Conservation (phyloP, 2,797 vertebrate genomes). For the Phylloscopus collybita region DNA sequence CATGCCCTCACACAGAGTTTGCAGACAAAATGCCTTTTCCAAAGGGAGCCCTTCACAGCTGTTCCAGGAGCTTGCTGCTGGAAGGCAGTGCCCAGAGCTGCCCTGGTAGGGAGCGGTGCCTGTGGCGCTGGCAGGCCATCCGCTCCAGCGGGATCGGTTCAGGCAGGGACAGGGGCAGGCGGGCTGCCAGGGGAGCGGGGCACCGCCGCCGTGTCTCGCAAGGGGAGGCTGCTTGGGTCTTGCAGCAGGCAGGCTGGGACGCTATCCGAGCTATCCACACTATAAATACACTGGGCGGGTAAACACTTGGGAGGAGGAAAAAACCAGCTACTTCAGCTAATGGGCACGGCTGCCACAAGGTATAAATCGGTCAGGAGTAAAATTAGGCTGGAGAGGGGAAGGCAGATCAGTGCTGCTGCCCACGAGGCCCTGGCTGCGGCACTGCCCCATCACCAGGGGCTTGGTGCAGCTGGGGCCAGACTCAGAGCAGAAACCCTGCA, state of each 20-base stretch:
- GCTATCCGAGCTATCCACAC: constrained; percentile 5
- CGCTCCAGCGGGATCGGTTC: rapidly evolving
- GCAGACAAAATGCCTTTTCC: background rate
- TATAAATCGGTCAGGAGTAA: constrained; percentile 15
- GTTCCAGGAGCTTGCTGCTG: background rate
- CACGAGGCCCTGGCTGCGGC: rapidly evolving
- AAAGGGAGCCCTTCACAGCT: background rate
- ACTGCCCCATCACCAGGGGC: background rate
- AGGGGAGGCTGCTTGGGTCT: background rate
- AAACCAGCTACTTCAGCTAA: constrained; percentile 1
- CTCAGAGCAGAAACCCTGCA: rapidly evolving
- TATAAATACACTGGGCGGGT: constrained; percentile 25
- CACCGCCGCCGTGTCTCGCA: background rate
- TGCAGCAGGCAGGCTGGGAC: background rate
- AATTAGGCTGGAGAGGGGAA: constrained; percentile 13
- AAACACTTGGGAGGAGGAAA: constrained; percentile 31
- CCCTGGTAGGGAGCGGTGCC: rapidly evolving
- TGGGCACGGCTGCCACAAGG: constrained; percentile 17
- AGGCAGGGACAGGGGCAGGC: background rate
- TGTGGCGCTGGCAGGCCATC: rapidly evolving
- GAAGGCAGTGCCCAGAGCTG: background rate
- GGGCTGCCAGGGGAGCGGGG: background rate
- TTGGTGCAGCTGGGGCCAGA: rapidly evolving
- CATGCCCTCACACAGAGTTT: background rate
- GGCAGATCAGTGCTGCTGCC: background rate